Evolutionary conservation across 1,140 invertebrate species (phyloP).

Genomic region (Rhagoletis pomonella): DNA sequence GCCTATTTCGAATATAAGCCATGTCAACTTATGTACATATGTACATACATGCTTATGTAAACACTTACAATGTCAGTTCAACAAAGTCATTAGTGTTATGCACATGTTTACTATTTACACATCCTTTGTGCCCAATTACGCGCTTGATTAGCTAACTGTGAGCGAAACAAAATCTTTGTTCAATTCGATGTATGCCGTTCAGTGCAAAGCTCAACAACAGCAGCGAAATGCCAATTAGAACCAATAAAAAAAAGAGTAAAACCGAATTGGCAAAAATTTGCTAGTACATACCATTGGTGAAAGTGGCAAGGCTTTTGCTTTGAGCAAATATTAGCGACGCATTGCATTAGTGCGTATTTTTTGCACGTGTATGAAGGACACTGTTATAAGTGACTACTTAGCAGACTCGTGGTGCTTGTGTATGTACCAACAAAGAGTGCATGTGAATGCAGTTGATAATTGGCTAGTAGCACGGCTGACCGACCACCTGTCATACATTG

Average conservation of each 20-base stretch:
- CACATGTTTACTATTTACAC: background rate
- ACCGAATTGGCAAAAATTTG: conserved; percentile 1
- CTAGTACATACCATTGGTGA: background rate
- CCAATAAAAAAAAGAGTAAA: background rate
- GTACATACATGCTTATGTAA: background rate
- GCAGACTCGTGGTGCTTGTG: background rate
- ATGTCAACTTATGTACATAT: background rate
- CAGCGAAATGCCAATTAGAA: background rate
- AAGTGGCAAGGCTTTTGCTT: conserved; percentile 6
- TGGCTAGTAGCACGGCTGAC: background rate
- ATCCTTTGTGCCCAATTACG: background rate
- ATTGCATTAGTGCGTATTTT: conserved; percentile 15
- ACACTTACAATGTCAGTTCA: background rate
- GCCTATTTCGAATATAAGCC: background rate
- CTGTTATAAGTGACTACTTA: background rate
- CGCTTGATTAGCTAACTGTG: conserved; percentile 4
- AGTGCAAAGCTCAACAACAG: background rate
- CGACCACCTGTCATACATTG: background rate
- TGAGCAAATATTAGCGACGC: conserved; percentile 7
- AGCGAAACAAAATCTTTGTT: background rate
- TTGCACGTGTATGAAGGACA: background rate
- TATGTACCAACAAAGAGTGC: too few species aligned
- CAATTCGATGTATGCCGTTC: background rate
- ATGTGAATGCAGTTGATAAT: background rate
- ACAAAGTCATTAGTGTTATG: background rate